Base-by-base conservation (phyloP, 2,797 vertebrate species). In the Cephalopachus bancanus region DNA sequence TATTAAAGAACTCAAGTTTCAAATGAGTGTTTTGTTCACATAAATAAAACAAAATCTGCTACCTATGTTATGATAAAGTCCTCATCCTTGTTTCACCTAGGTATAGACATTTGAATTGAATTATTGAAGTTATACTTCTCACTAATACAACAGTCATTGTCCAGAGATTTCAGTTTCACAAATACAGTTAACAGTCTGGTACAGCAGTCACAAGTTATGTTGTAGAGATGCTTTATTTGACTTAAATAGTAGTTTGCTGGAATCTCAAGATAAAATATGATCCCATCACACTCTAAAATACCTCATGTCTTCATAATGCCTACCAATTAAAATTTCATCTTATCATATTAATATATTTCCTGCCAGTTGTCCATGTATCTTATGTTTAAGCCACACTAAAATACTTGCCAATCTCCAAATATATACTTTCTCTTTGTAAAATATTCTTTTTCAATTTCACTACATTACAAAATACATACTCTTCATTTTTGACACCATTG, bases 151-250 rank as follows among this genome's bases (percentile, higher is more conserved):
- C 33, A 51, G 51, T 59, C 51, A 69, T 28, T 89, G 33, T 89
- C 22, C 17, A 89, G 69, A 83, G 33, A 83, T 83, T 75, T 89
- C 69, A 94, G 2, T 67, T 89, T 89, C 69, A 76, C 69, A 89
- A 83, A 89, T 76, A 64, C 84, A 84, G 51, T 57, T 75, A 89
- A 49, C 33, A 60, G 33, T 69, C 65, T 91, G 14, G 15, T 76
- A 14, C 20, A 53, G 19, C 55, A 84, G 60, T 94, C 12, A 37
- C 16, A 69, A 60, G 4, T 90, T 44, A 94, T 83, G 75, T 22
- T 65, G 5, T 51, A 94, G 24, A 65, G 49, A 60, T 79, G 19
- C 28, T 91, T 85, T 24, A 85, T 69, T 14, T 78, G 37, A 71
- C 72, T 71, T 85, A 64, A 89, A 53, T 59, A 62, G 55, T 30